Evolutionary conservation across 92 coral and sea anemone species (phyloP).

Genomic region (Chrysogorgia sp.): DNA sequence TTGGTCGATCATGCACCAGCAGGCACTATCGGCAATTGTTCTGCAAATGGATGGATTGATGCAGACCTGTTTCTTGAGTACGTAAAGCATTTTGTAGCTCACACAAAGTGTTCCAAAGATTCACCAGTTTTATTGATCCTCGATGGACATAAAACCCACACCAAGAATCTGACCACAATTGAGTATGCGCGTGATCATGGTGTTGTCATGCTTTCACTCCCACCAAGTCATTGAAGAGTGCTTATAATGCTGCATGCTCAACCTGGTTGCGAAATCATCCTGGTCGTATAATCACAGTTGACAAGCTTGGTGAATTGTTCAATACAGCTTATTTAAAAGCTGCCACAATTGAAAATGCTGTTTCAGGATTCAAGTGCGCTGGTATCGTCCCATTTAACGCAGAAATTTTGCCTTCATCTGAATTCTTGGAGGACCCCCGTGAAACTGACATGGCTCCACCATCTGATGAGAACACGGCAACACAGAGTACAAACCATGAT

Average conservation of each 20-base stretch:
- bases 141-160: slow-evolving; percentile 33
- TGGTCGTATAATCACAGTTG: slow-evolving; percentile 34
- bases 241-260: slow-evolving; percentile 34
- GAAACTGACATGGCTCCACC: not conserved
- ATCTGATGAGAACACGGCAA: not conserved
- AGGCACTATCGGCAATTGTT: slow-evolving; percentile 21
- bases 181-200: slow-evolving; percentile 35
- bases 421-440: slow-evolving; percentile 14
- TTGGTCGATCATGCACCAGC: slow-evolving; percentile 21
- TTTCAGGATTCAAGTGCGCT: slow-evolving; percentile 22
- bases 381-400: slow-evolving; percentile 30
- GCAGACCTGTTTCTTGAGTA: slow-evolving; percentile 28
- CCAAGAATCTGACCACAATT: slow-evolving; percentile 22
- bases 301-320: slow-evolving; percentile 21
- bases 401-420: too few species aligned
- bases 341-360: slow-evolving; percentile 37
- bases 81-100: slow-evolving; percentile 31
- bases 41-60: slow-evolving; percentile 29
- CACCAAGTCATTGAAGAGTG: slow-evolving; percentile 32
- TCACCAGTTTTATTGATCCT: too few species aligned
- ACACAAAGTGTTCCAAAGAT: too few species aligned
- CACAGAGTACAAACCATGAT: not conserved
- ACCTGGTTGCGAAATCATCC: slow-evolving; percentile 34
- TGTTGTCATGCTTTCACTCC: slow-evolving; percentile 22
- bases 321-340: slow-evolving; percentile 30